Evolutionary conservation across 1,140 invertebrate genomes (phyloP).

Genomic region (Drosophila persimilis): DNA sequence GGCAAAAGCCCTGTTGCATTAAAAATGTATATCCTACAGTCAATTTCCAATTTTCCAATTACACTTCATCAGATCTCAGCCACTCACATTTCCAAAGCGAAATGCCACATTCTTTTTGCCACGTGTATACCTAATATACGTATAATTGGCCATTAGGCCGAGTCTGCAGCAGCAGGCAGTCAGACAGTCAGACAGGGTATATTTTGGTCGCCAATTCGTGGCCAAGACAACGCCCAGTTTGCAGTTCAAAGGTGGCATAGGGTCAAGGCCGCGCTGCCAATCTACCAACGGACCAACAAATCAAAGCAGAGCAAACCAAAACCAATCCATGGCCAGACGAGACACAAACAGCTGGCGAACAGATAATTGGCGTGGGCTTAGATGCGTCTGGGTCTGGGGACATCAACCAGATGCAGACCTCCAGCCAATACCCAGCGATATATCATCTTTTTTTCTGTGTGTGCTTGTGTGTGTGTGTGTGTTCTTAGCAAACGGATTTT

Average conservation of each 20-base stretch:
- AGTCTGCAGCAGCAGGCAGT: slow-evolving; percentile 20
- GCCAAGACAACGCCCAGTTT: slow-evolving; percentile 39
- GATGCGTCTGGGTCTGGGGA: slow-evolving; percentile 10
- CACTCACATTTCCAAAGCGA: no score
- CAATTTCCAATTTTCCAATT: no score
- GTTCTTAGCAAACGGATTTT: slow-evolving; percentile 41
- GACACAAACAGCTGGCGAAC: slow-evolving; percentile 20
- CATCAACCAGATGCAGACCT: slow-evolving; percentile 3
- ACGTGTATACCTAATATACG: not conserved
- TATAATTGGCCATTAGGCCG: slow-evolving; percentile 34
- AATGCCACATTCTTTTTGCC: no score
- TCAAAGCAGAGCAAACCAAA: not conserved
- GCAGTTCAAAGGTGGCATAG: slow-evolving; percentile 62
- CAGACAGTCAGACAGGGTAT: slow-evolving; percentile 13
- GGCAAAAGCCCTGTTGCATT: no score
- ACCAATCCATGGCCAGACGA: slow-evolving; percentile 22
- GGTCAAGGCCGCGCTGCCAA: slow-evolving; percentile 52
- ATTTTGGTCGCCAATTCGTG: slow-evolving; percentile 1
- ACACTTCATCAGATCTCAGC: no score
- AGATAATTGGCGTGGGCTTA: slow-evolving; percentile 47
- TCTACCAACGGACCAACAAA: slow-evolving; percentile 4
- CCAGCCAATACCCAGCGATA: slow-evolving; percentile 30
- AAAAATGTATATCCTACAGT: no score
- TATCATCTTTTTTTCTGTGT: slow-evolving; percentile 37
- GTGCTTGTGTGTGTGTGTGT: not conserved